phyloP scores from a whole-genome alignment of 1,140 invertebrate genomes.

The Drosophila auraria region DNA sequence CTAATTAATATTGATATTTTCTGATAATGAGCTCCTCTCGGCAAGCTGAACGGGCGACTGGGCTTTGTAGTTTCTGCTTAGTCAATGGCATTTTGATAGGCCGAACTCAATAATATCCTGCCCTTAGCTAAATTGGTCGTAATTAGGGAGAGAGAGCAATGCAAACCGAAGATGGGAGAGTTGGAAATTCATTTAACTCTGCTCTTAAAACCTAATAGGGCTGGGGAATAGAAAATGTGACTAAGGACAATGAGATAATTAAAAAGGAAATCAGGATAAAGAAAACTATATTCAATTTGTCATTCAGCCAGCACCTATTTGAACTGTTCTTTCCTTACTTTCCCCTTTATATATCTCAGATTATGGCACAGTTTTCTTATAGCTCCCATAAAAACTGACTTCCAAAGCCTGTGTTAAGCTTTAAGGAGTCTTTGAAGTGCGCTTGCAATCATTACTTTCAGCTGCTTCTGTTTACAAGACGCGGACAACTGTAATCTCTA shows the following conservation, averaged over 20 bases:
- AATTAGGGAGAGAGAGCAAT: conserved; percentile 29
- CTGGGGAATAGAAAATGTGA: conserved; percentile 17
- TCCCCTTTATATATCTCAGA: not conserved
- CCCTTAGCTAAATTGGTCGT: conserved; percentile 26
- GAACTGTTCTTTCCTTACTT: not conserved
- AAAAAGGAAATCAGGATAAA: not conserved
- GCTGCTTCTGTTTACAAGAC: conserved; percentile 5
- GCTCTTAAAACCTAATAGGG: not conserved
- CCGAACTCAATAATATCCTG: conserved; percentile 33
- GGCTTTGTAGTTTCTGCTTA: conserved; percentile 66
- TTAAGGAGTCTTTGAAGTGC: conserved; percentile 7
- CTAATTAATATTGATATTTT: conserved; percentile 83
- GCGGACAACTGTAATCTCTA: conserved; percentile 17
- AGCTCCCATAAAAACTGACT: conserved; percentile 3
- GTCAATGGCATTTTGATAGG: conserved; percentile 73
- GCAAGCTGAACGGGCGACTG: conserved; percentile 11
- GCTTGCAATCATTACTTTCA: conserved; percentile 1
- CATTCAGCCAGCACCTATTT: not conserved
- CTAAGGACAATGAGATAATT: not conserved
- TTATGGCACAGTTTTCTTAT: not conserved
- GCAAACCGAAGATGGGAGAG: conserved; percentile 57
- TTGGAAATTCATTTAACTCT: conserved; percentile 22
- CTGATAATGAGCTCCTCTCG: conserved; percentile 44
- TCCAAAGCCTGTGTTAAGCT: conserved; percentile 2
- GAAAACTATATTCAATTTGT: not conserved